Conservation (phyloP, 1,140 invertebrate genomes). For the Ruditapes philippinarum region DNA sequence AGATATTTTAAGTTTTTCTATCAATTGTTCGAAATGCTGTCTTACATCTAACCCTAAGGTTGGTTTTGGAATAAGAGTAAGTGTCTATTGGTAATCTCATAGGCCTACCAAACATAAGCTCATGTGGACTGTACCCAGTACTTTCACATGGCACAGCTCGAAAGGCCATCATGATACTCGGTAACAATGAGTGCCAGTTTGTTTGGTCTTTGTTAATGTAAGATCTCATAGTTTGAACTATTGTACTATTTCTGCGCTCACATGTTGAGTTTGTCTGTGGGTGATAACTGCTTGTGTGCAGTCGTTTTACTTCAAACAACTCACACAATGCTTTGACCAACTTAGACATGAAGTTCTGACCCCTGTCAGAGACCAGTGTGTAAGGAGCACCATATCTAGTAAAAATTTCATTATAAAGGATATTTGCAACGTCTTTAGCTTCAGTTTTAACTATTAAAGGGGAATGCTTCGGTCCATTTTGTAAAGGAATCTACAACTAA, state of each 20-base stretch:
- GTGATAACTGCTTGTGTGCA: constrained; percentile 52
- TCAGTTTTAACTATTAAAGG: constrained; percentile 33
- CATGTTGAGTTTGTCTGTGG: constrained; percentile 53
- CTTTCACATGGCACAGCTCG: constrained; percentile 26
- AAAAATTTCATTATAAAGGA: constrained; percentile 58
- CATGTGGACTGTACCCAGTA: constrained; percentile 30
- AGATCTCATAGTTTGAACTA: constrained; percentile 9
- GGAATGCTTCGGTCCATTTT: no score
- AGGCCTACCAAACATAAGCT: constrained; percentile 20
- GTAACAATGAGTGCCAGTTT: constrained; percentile 43
- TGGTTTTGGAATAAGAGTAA: constrained; percentile 43
- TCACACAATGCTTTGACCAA: constrained; percentile 31
- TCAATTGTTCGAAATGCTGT: constrained; percentile 25
- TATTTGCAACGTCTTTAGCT: constrained; percentile 43
- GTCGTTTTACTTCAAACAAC: constrained; percentile 3
- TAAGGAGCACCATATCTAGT: constrained; percentile 57
- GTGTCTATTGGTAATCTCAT: constrained; percentile 42
- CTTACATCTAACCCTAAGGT: not conserved
- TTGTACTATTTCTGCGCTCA: constrained; percentile 52
- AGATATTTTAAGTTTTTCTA: not conserved
- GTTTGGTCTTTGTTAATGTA: constrained; percentile 43
- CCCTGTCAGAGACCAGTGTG: constrained; percentile 59
- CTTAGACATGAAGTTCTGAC: constrained; percentile 62
- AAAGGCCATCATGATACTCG: constrained; percentile 68
- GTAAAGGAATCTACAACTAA: constrained; percentile 67